Evolutionary conservation across 1,140 invertebrate genomes (phyloP).

Genomic region (Tyrophagus putrescentiae): DNA sequence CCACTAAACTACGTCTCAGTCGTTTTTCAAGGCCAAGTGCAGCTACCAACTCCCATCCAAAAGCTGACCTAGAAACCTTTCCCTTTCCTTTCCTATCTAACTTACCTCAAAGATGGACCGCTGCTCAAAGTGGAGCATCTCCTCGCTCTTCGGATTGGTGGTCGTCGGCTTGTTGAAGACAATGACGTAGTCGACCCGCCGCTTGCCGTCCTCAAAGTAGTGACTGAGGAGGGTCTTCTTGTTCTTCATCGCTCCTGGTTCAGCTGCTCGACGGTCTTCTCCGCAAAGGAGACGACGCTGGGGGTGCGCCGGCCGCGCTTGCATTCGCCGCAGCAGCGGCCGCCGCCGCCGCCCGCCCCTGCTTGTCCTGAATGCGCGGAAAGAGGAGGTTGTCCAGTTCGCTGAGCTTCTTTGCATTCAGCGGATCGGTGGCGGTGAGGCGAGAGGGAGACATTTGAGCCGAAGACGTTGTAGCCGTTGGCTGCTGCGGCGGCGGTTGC

Average conservation of each 20-base stretch:
- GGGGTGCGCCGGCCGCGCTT: not conserved
- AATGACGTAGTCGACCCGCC: slow-evolving; percentile 44
- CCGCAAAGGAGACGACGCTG: not conserved
- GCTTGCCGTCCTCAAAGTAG: slow-evolving; percentile 27
- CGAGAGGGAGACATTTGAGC: no score
- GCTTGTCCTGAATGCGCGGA: slow-evolving; percentile 2
- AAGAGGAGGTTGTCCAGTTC: slow-evolving; percentile 15
- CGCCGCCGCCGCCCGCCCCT: no score
- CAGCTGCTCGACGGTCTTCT: not conserved
- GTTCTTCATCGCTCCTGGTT: slow-evolving; percentile 16
- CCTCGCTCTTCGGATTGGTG: slow-evolving; percentile 32
- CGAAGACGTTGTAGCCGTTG: no score
- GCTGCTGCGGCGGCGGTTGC: no score
- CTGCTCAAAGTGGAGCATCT: slow-evolving; percentile 26
- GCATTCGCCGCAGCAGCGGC: no score
- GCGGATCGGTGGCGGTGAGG: no score
- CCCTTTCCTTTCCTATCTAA: no score
- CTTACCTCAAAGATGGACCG: slow-evolving; percentile 24
- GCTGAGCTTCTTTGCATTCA: not conserved
- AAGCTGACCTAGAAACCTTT: no score
- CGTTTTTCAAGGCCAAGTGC: no score
- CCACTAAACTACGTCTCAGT: no score
- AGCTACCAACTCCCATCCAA: no score
- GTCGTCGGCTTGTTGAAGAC: slow-evolving; percentile 47
- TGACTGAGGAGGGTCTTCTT: not conserved